phyloP scores from a whole-genome alignment of 2,888 invertebrate species.

The Empis livida region DNA sequence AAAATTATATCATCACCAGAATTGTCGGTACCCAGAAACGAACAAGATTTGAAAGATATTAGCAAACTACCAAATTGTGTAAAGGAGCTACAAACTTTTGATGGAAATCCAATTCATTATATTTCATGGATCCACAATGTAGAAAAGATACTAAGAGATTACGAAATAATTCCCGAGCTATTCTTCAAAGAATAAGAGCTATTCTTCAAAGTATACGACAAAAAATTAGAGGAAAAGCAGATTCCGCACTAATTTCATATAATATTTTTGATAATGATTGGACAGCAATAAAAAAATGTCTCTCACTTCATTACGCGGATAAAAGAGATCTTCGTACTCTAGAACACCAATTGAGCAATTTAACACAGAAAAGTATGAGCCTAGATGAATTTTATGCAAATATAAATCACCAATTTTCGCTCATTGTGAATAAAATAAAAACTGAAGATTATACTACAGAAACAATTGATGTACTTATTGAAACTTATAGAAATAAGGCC shows the following conservation, averaged over 20 bases:
- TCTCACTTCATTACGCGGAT: slow-evolving; percentile 15
- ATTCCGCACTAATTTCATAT: neutral
- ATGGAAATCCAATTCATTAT: too few relatives aligned
- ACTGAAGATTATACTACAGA: slow-evolving; percentile 10
- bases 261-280: slow-evolving; percentile 7
- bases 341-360: slow-evolving; percentile 12
- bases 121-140: too few relatives aligned
- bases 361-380: slow-evolving; percentile 8
- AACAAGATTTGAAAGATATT: too few relatives aligned
- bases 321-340: slow-evolving; percentile 13
- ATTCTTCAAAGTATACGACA: neutral
- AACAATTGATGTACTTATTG: slow-evolving; percentile 7
- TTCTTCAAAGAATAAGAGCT: too few relatives aligned
- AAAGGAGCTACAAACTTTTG: too few relatives aligned
- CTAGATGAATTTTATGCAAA: slow-evolving; percentile 12
- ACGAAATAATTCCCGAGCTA: too few relatives aligned
- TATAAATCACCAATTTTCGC: slow-evolving; percentile 12
- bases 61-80: too few relatives aligned
- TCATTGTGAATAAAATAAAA: slow-evolving; percentile 13
- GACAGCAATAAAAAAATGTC: slow-evolving; percentile 10
- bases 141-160: too few relatives aligned
- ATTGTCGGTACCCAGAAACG: too few relatives aligned
- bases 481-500: slow-evolving; percentile 5
- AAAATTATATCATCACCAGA: too few relatives aligned
- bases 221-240: neutral